These are phyloP conservation scores for Hippopotamus amphibius DNA, from an alignment of 2,113 vertebrate genomes.

Conservation along the genomic window DNA sequence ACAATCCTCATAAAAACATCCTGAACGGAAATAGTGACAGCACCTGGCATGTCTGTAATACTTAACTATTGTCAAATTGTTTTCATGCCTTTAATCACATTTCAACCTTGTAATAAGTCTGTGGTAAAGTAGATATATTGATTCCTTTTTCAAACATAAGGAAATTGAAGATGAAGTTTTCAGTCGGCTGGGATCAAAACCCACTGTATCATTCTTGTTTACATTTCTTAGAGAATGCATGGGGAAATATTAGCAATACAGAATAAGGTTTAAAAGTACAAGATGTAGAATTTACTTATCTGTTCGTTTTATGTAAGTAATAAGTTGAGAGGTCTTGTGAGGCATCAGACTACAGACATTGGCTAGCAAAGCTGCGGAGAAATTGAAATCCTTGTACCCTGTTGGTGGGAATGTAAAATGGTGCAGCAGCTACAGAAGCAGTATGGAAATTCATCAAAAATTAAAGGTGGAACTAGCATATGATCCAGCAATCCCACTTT, in stretches of 20 bases:
- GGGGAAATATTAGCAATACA: neutral
- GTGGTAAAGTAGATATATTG: neutral
- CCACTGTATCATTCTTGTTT: neutral
- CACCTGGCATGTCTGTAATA: accelerated
- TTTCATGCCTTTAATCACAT: accelerated
- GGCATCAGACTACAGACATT: accelerated
- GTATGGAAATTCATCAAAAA: neutral
- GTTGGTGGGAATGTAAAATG: neutral
- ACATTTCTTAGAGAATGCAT: neutral
- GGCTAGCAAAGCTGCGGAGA: neutral
- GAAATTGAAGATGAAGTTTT: neutral
- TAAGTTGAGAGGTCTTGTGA: neutral
- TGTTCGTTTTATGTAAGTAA: neutral
- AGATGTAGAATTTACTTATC: no score
- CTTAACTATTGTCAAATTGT: neutral
- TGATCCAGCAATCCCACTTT: neutral
- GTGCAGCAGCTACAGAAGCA: neutral
- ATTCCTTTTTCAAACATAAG: neutral
- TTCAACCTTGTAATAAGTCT: neutral
- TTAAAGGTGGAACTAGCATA: neutral
- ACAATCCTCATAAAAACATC: neutral
- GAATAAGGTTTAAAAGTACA: accelerated
- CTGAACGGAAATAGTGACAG: neutral
- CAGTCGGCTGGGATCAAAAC: neutral
- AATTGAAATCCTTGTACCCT: neutral